phyloP scores from a whole-genome alignment of 2,888 invertebrate genomes.

The Brachyopa scutellaris region DNA sequence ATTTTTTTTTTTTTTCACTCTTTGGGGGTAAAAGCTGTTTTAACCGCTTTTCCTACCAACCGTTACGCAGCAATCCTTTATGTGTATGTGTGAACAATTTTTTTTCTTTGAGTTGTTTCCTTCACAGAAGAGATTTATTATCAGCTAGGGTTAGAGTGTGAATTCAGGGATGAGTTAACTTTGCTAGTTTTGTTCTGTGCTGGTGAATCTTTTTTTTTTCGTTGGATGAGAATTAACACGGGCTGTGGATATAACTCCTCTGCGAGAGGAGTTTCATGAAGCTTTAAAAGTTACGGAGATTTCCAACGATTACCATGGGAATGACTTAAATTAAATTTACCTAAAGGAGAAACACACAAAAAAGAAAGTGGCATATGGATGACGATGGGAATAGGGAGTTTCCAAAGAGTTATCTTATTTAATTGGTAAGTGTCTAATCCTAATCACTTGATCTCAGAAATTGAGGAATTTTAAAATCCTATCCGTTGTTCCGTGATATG shows the following conservation, averaged over 20 bases:
- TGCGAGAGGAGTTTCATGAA: background rate
- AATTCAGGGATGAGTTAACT: constrained; percentile 3
- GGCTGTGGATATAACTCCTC: background rate
- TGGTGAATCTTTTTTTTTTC: background rate
- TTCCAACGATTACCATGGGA: too few species aligned
- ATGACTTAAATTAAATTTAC: too few species aligned
- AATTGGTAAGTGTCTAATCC: too few species aligned
- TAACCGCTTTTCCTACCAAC: constrained; percentile 17
- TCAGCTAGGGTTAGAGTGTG: constrained; percentile 9
- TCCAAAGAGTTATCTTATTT: too few species aligned
- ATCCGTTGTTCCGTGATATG: too few species aligned
- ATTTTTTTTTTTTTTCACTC: background rate
- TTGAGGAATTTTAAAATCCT: too few species aligned
- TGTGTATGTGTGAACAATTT: background rate
- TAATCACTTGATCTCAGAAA: too few species aligned
- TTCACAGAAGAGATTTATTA: constrained; percentile 6
- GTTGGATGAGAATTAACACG: background rate
- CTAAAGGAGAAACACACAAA: too few species aligned
- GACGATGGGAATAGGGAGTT: too few species aligned
- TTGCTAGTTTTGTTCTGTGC: background rate
- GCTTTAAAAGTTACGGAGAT: too few species aligned
- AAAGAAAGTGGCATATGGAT: too few species aligned
- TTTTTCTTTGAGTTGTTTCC: background rate
- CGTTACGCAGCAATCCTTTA: constrained; percentile 7
- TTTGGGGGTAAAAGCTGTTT: constrained; percentile 2